Evolutionary conservation across 2,113 vertebrate genomes (phyloP), one percentile per base, ranked within the genome.

Genomic region (Ibidorhyncha struthersii): DNA sequence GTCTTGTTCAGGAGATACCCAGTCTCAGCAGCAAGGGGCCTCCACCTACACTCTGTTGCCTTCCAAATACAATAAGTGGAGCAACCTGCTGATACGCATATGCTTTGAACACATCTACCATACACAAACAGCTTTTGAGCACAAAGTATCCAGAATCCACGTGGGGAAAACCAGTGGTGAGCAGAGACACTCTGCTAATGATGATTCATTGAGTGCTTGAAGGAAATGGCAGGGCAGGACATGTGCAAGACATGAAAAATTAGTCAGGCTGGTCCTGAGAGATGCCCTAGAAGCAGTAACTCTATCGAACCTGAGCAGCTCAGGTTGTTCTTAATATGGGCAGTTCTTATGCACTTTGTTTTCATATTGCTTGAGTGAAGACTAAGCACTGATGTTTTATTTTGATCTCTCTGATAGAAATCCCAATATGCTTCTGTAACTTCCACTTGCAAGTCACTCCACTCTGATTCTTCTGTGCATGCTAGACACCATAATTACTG

Each of bases 181-280:
- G 41, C 63, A 40, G 59, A 85, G 53, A 63, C 34, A 79, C 17
- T 91, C 38, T 74, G 30, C 32, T 83, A 70, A 43, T 34, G 38
- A 8, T 94, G 89, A 93, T 94, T 91, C 94, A 94, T 89, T 45
- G 59, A 86, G 12, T 65, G 20, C n/a, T 87, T 94, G 47, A 65
- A 85, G 65, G 65, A 90, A 94, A 41, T 62, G 40, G 32, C 50
- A 78, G 69, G 52, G 61, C 45, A 89, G 12, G 19, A 59, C 56
- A 58, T 53, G 17, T 65, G 36, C 43, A 43, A 76, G n/a, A 58
- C 52, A 36, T 70, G 40, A 91, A 94, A 95, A 95, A 87, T 58
- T 61, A 90, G 30, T 53, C 69, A n/a, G 55, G 17, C 38, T 59
- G 47, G 20, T 70, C 58, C 67, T 63, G n/a, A 74, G 69, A 89